A percentile compares a stretch with the other conserved stretches of the same genome.
phyloP scores from a whole-genome alignment of 1,140 invertebrate genomes.

The Gerris buenoi region DNA sequence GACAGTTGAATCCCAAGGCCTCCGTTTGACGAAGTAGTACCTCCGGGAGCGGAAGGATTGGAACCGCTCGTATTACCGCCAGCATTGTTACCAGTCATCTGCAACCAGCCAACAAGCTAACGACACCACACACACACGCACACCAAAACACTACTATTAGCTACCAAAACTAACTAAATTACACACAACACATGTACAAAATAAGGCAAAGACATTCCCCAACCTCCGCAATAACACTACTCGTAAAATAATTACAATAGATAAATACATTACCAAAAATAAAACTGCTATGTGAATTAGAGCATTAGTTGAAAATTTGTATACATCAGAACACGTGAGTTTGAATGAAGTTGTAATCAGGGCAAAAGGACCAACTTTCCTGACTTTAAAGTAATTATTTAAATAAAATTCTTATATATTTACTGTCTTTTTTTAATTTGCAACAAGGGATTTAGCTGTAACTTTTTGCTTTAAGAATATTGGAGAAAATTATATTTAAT shows the following conservation, averaged over 20 bases:
- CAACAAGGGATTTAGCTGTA: too few species aligned
- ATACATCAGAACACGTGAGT: neutral
- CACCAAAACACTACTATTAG: neutral
- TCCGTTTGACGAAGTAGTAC: neutral
- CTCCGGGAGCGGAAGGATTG: neutral
- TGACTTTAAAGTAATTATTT: too few species aligned
- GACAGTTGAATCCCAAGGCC: neutral
- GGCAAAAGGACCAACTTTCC: too few species aligned
- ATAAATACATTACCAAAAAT: neutral
- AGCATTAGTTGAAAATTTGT: neutral
- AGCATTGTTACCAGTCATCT: neutral
- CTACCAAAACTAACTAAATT: neutral
- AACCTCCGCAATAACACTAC: neutral
- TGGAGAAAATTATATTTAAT: too few species aligned
- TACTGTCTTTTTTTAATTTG: too few species aligned
- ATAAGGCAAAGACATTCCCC: neutral
- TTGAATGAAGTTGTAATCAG: neutral
- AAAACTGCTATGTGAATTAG: neutral
- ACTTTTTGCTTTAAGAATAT: too few species aligned
- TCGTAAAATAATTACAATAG: neutral
- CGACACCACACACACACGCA: neutral
- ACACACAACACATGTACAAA: neutral
- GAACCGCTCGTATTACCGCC: neutral
- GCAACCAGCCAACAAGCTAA: constrained; percentile 3
- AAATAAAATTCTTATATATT: too few species aligned